Conservation (phyloP, 1,140 invertebrate genomes). For the Nymphalis io region DNA sequence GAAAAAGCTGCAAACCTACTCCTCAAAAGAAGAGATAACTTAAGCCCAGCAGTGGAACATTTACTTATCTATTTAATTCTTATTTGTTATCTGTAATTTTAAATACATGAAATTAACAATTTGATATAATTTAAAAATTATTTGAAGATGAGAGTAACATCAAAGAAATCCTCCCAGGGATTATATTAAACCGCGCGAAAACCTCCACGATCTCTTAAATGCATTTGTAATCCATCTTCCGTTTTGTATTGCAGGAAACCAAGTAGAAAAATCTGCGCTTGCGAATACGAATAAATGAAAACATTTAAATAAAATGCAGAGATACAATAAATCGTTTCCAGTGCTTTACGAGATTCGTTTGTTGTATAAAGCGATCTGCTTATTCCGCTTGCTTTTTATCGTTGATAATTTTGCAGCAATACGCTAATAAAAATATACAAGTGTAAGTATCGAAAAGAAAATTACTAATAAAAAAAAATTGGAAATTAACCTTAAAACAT, state of each 20-base stretch:
- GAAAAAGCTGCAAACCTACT: no score
- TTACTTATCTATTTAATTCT: no score
- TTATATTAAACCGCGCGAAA: background rate
- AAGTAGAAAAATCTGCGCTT: background rate
- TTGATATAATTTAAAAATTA: no score
- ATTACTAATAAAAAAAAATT: no score
- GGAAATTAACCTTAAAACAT: no score
- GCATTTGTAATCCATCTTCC: background rate
- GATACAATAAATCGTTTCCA: constrained; percentile 1
- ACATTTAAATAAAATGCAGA: background rate
- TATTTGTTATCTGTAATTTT: no score
- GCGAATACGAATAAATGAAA: background rate
- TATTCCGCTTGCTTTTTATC: background rate
- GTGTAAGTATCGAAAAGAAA: background rate
- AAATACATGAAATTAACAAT: no score
- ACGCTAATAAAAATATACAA: no score
- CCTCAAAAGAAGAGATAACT: no score
- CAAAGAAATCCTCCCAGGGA: background rate
- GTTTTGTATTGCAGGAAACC: background rate
- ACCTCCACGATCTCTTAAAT: background rate
- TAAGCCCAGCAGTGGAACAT: no score
- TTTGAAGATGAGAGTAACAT: background rate
- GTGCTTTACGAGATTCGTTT: background rate
- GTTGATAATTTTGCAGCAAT: background rate
- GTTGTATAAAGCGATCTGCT: background rate